Percentiles rank a stretch among this genome's conserved stretches.
phyloP scores from a whole-genome alignment of 2,113 vertebrate genomes.

The Sitta europaea region DNA sequence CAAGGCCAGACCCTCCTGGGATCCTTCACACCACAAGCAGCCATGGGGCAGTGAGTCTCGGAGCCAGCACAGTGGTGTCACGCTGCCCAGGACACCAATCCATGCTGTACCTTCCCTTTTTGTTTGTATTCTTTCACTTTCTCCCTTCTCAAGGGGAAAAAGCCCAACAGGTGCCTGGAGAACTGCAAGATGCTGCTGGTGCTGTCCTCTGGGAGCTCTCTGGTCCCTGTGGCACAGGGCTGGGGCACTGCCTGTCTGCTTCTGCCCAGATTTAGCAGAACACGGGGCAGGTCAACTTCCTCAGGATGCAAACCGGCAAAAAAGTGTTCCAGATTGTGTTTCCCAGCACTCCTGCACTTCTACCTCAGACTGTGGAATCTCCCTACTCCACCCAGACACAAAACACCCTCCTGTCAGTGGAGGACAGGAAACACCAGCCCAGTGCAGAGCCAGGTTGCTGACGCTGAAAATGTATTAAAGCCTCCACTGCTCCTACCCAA shows the following conservation, averaged over 20 bases:
- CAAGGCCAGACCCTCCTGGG: fast-evolving
- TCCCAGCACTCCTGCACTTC: neutral
- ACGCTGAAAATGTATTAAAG: neutral
- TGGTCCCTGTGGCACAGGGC: fast-evolving
- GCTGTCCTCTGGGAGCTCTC: neutral
- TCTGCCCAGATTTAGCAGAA: neutral
- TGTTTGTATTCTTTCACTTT: neutral
- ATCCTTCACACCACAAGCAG: neutral
- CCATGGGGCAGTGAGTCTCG: fast-evolving
- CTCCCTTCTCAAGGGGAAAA: neutral
- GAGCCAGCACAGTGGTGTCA: neutral
- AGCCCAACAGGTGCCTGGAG: neutral
- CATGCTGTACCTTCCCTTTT: fast-evolving
- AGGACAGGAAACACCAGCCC: neutral
- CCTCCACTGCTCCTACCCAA: neutral
- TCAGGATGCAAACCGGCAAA: neutral
- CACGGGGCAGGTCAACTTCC: neutral
- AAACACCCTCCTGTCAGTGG: neutral
- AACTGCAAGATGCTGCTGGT: neutral
- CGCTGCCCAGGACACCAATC: neutral
- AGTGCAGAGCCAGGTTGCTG: neutral
- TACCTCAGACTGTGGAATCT: neutral
- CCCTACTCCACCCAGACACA: neutral
- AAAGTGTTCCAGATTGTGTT: neutral
- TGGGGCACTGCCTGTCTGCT: neutral